phyloP scores from a whole-genome alignment of 2,113 vertebrate species.

The Ondatra zibethicus region DNA sequence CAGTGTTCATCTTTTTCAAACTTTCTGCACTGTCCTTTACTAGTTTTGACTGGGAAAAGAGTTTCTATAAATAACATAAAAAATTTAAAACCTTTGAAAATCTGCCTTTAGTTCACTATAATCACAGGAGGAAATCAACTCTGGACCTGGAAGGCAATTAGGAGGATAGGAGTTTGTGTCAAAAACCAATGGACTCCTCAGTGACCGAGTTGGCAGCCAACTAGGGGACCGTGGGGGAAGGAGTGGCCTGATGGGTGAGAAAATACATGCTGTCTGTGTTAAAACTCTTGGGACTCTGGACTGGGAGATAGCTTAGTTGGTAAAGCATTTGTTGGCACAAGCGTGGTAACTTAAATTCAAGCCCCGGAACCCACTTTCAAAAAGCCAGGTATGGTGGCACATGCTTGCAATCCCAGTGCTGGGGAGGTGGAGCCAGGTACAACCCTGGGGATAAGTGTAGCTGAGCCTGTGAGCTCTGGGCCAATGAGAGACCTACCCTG shows the following conservation, averaged over 20 bases:
- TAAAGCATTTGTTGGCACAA: background rate
- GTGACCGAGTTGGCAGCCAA: background rate
- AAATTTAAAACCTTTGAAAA: background rate
- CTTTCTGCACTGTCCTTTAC: background rate
- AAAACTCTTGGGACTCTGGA: background rate
- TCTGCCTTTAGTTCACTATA: background rate
- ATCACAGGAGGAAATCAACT: background rate
- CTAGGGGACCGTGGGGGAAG: rapidly evolving
- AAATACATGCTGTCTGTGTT: background rate
- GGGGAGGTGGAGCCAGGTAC: background rate
- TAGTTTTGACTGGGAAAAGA: slow-evolving; percentile 13
- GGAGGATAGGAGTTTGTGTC: background rate
- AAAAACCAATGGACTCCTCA: background rate
- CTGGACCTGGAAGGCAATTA: no score
- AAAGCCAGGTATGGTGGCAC: background rate
- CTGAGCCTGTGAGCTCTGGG: background rate
- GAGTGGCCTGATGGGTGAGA: background rate
- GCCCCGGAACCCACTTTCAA: background rate
- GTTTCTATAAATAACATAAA: slow-evolving; percentile 42
- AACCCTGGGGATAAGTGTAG: background rate
- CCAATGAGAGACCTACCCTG: background rate
- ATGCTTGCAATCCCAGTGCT: background rate
- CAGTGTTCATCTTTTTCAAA: background rate
- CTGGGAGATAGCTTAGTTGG: background rate
- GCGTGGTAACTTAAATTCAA: background rate